These are phyloP conservation scores for Magallana ariakensis DNA, from an alignment of 1,140 invertebrate genomes.

Conservation along the genomic window DNA sequence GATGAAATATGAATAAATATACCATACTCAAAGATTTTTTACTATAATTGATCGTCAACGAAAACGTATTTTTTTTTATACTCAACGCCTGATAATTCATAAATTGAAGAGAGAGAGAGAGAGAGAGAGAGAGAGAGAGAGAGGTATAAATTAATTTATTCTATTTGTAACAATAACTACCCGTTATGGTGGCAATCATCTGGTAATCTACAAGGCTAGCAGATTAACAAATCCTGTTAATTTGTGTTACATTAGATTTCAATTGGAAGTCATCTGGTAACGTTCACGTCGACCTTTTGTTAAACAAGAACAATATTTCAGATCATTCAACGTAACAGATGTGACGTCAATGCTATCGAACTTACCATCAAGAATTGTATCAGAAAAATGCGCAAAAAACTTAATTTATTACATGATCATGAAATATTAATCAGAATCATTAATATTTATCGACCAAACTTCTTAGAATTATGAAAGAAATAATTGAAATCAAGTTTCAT, in stretches of 20 bases:
- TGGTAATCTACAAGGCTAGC: neutral
- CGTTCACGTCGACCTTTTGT: neutral
- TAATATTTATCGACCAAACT: conserved; percentile 3
- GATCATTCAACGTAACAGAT: neutral
- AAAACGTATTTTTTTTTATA: no score
- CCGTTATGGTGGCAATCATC: neutral
- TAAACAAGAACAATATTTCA: neutral
- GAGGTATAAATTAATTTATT: no score
- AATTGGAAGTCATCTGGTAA: neutral
- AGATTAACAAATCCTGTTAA: neutral
- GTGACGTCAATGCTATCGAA: neutral
- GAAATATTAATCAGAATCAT: neutral
- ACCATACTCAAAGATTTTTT: no score
- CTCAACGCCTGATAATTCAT: no score
- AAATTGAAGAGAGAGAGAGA: no score
- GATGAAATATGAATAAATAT: no score
- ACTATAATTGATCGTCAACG: no score
- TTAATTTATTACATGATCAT: neutral
- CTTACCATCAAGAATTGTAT: neutral
- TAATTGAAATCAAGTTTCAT: neutral
- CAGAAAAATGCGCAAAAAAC: conserved; percentile 6
- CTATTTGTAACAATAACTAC: no score
- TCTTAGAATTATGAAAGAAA: neutral
- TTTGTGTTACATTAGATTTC: neutral
- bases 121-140: no score